Base-by-base conservation (phyloP, 2,113 vertebrate genomes). In the Mustela lutreola region DNA sequence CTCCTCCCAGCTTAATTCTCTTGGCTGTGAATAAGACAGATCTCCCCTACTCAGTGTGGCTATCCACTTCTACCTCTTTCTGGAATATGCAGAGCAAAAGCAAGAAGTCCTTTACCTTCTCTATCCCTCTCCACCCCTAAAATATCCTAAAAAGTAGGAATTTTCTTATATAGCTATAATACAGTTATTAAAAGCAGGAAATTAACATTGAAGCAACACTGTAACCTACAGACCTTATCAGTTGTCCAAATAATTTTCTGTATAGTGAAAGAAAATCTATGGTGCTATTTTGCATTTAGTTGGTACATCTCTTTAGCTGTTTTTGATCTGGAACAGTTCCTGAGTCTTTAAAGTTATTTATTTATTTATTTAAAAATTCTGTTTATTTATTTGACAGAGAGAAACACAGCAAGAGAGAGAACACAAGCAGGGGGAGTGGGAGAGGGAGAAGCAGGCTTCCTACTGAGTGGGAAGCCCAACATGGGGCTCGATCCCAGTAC, bases 301-400 rank as follows among this genome's bases (percentile, higher is more conserved):
- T 89, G 18, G 83, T 53, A 63, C 22, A 56, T 89, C 42, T 45
- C 65, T 88, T 91, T 67, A 76, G 36, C 50, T 73, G 84, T 73
- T 97, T 71, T 70, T 96, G 42, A 85, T 31, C 16, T 36, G 28
- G 4, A 94, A 21, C 4, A 60, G 36, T 92, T 94, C 45, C 18
- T 48, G 10, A 56, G 31, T 67, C 42, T 78, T 95, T 89, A 26
- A 96, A 62, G 15, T 84, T 53, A 89, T 92, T 97, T 60, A 60
- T 60, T 24, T 53, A 89, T 92, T 97, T 60, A 60, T 60, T 60
- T 60, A 60, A 24, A 60, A 10, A 24, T 9, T 24, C 58, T 60
- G 10, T 60, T 24, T 24, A 60, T 60, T 60, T 60, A 60, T 62
- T 24, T 62, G 60, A 62, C 60, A 62, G 60, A 24, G 60, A 62